Evolutionary conservation across 2,888 invertebrate genomes (phyloP), one percentile per base, ranked within the genome.

Genomic region (Platycheirus albimanus): DNA sequence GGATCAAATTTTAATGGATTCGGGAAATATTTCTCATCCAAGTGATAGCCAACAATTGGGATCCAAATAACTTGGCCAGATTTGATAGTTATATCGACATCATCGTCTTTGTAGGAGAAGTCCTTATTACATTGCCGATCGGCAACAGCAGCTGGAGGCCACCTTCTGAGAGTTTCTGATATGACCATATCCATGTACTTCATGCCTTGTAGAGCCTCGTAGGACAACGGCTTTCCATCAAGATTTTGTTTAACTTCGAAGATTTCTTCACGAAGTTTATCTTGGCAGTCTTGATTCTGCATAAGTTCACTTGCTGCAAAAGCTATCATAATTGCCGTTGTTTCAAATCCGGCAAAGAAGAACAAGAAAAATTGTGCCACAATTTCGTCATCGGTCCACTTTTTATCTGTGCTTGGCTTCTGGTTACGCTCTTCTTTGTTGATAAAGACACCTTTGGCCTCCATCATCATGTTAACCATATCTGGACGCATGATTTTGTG

Each of bases 1-100:
- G 94, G 94, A 86, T 93, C 92, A 63, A 94, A 94, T 86, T 92
- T 92, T 0, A 88, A 85, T 0, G 94, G 94, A n/a, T 93, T 89
- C 0, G 92, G 91, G 86, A 89, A 93, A 86, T 90, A 92, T 15
- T 91, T 87, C 0, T 92, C 91, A 86, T 93, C 92, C n/a, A 88
- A 91, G 76, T 93, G 93, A 45, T 93, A 86, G 0, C 90, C 90
- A 85, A 89, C 90, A 0, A 89, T 86, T 0, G 92, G 92, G 20
- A 93, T 87, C 77, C 88, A 87, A 30, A 90, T 0, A 3, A 74
- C 36, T 2, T 88, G 86, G 0, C 88, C 90, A 10, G 85, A 85
- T 67, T 89, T 88, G 3, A 91, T 87, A 8, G 88, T 88, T 10
- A 90, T 28, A 1, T 84, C 86, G 4, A 86, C 58, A 0, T 88